phyloP scores from a whole-genome alignment of 2,888 invertebrate genomes.

The Nasonia oneida region DNA sequence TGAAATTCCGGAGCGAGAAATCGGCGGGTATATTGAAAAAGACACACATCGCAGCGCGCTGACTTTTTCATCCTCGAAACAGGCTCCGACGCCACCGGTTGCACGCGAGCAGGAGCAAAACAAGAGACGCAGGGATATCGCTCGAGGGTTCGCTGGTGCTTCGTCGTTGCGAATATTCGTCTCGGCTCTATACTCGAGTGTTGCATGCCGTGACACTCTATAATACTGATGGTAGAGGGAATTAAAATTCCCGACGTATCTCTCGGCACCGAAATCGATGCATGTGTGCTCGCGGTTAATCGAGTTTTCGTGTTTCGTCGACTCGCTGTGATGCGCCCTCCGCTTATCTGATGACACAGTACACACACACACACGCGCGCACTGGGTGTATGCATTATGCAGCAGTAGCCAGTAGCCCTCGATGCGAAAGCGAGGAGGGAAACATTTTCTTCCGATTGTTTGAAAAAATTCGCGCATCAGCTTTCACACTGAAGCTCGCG shows the following conservation, averaged over 20 bases:
- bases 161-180: conserved; percentile 3
- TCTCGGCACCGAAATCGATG: conserved; percentile 61
- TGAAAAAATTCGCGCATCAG: too few species aligned
- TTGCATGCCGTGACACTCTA: conserved; percentile 50
- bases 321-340: neutral
- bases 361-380: neutral
- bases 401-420: neutral
- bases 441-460: too few species aligned
- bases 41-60: neutral
- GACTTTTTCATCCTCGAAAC: conserved; percentile 37
- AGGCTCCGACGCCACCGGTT: conserved; percentile 70
- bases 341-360: conserved; percentile 38
- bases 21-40: too few species aligned
- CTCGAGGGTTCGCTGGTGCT: conserved; percentile 68
- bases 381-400: conserved; percentile 29
- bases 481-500: too few species aligned
- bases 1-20: too few species aligned
- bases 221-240: conserved; percentile 1
- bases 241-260: conserved; percentile 63
- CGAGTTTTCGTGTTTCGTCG: conserved; percentile 61
- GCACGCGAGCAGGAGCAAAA: conserved; percentile 67
- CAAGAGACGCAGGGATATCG: conserved; percentile 70
- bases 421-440: too few species aligned
- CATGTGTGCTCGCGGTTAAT: conserved; percentile 56
- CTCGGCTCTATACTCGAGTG: conserved; percentile 46